Percentiles rank a stretch among this genome's conserved stretches.
phyloP scores from a whole-genome alignment of 1,140 invertebrate species.

The Thaumatotibia leucotreta region DNA sequence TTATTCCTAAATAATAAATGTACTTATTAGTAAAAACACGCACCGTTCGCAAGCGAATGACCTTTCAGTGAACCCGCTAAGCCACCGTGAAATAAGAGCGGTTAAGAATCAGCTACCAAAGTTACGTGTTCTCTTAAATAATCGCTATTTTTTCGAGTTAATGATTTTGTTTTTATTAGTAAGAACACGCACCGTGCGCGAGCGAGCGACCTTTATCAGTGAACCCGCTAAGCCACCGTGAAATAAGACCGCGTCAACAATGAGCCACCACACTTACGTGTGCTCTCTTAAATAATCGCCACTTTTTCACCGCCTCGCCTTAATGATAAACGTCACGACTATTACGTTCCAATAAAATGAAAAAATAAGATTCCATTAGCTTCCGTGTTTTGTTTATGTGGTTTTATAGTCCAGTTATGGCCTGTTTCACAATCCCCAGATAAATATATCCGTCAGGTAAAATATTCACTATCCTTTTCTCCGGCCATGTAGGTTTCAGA shows the following conservation, averaged over 20 bases:
- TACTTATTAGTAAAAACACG: neutral
- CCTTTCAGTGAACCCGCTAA: constrained; percentile 18
- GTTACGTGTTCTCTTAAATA: too few species aligned
- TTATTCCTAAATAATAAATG: neutral
- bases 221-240: constrained; percentile 47
- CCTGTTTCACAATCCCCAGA: neutral
- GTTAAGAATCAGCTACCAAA: too few species aligned
- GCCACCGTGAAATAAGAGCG: too few species aligned
- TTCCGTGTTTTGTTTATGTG: neutral
- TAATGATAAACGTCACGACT: constrained; percentile 14
- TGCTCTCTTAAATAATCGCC: constrained; percentile 45
- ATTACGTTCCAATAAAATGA: constrained; percentile 15
- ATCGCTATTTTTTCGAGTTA: too few species aligned
- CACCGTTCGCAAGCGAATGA: constrained; percentile 13
- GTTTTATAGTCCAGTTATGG: neutral
- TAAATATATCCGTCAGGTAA: too few species aligned
- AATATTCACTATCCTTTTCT: too few species aligned
- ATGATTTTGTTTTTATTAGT: too few species aligned
- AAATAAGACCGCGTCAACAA: constrained; percentile 50
- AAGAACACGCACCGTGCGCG: neutral
- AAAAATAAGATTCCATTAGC: constrained; percentile 3
- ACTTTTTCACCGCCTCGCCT: constrained; percentile 8
- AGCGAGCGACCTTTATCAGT: constrained; percentile 4
- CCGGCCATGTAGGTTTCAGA: too few species aligned
- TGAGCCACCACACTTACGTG: constrained; percentile 51